Evolutionary conservation across 2,888 invertebrate genomes (phyloP), one percentile per base, ranked within the genome.

Genomic region (Thymelicus lineola): DNA sequence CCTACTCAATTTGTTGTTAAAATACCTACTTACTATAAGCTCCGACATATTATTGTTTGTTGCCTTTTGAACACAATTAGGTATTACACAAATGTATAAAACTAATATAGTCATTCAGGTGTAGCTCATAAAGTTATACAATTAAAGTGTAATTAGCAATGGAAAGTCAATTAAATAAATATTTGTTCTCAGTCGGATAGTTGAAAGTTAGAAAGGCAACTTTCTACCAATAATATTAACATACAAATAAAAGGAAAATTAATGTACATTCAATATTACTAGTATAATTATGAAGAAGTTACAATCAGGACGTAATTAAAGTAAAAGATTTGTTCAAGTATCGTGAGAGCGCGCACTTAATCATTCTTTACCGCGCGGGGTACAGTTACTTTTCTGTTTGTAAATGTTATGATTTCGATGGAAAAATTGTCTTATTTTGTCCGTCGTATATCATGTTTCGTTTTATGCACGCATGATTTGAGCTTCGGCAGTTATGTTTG

Each of bases 171-270:
- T 73, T 68, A 70, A 66, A 55, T 67, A 74, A 28, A 71, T 69
- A 69, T 63, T 69, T 66, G 66, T 75, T 74, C 72, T 71, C 69
- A 69, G 69, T 63, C 62, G 62, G 69, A 57, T 38, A 48, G 63
- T 72, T 73, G 72, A 71, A 75, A 75, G 72, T 70, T 72, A 72
- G 75, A 73, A 75, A 73, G 63, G 66, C 53, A 70, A 75, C 76
- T 77, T 77, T 77, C 77, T 75, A 74, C 71, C 73, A 76, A 71
- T 71, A 75, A 74, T 69, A 72, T 69, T 69, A 67, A 68, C 63
- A 72, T 72, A 74, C 68, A 71, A 72, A 74, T 74, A 72, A 74
- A 74, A 74, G 72, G 74, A 74, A 72, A 71, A 74, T 72, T 70
- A 72, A 70, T 70, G 63, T 59, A 63, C 69, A 35, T 62, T 68